Evolutionary conservation across 2,888 invertebrate genomes (phyloP).

Genomic region (Drosophila infuscata): DNA sequence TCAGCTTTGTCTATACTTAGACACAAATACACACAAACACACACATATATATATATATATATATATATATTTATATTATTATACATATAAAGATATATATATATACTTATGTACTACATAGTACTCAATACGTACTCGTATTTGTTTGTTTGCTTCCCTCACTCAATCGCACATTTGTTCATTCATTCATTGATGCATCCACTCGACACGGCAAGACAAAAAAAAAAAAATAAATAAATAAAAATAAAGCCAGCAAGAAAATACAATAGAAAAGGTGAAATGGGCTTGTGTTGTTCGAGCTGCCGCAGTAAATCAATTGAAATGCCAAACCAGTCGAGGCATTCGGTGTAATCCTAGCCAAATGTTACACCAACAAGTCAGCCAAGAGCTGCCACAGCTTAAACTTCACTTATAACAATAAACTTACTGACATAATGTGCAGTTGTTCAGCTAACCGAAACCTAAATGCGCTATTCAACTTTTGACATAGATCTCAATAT

Average conservation of each 20-base stretch:
- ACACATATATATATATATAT: neutral
- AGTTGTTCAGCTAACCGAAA: neutral
- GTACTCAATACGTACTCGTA: conserved; percentile 23
- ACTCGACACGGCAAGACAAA: conserved; percentile 38
- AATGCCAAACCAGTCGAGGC: conserved; percentile 63
- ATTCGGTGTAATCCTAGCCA: conserved; percentile 44
- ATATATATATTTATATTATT: neutral
- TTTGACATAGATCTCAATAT: too few species aligned
- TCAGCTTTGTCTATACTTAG: conserved; percentile 41
- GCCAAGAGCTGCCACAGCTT: conserved; percentile 26
- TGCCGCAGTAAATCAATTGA: conserved; percentile 71
- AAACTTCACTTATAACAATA: conserved; percentile 34
- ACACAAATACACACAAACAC: conserved; percentile 10
- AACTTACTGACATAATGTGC: conserved; percentile 2
- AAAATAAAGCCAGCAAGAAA: conserved; percentile 6
- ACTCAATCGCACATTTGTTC: conserved; percentile 50
- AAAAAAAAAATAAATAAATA: conserved; percentile 13
- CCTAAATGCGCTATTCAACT: conserved; percentile 6
- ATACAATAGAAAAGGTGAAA: conserved; percentile 72
- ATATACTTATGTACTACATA: conserved; percentile 7
- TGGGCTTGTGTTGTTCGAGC: conserved; percentile 45
- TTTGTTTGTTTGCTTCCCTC: conserved; percentile 37
- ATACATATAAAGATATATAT: neutral
- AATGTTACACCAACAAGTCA: conserved; percentile 34
- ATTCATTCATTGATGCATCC: conserved; percentile 63